phyloP scores from a whole-genome alignment of 2,797 vertebrate species.

The Neostethus bicornis region DNA sequence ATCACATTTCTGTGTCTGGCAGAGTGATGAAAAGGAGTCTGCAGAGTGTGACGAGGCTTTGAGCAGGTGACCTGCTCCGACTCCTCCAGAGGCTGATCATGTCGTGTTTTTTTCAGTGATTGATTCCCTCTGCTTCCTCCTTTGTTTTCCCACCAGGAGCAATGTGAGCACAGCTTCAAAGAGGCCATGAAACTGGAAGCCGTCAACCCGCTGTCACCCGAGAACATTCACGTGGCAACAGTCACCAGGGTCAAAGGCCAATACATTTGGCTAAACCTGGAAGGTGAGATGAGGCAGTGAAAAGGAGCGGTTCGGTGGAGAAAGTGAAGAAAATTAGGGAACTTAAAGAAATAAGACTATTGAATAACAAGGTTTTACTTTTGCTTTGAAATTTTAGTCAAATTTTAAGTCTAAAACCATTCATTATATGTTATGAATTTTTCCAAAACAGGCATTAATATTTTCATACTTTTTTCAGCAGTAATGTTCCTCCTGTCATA shows the following conservation, averaged over 20 bases:
- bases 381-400: too few relatives aligned
- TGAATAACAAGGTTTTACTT: too few relatives aligned
- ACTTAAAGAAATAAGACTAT: too few relatives aligned
- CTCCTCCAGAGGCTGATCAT: conserved; percentile 1
- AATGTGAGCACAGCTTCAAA: conserved; percentile 89
- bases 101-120: conserved; percentile 7
- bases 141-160: conserved; percentile 68
- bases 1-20: conserved; percentile 13
- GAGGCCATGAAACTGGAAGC: conserved; percentile 97
- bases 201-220: conserved; percentile 89
- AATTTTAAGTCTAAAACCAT: too few relatives aligned
- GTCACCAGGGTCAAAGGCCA: conserved; percentile 90
- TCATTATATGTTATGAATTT: too few relatives aligned
- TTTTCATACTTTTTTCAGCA: too few relatives aligned
- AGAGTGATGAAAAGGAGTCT: conserved; percentile 5
- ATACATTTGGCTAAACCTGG: conserved; percentile 93
- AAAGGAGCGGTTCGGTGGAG: too few relatives aligned
- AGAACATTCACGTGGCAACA: conserved; percentile 93
- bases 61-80: conserved; percentile 5
- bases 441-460: too few relatives aligned
- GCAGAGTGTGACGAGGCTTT: neutral
- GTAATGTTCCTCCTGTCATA: too few relatives aligned
- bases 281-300: conserved; percentile 80
- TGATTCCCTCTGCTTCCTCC: conserved; percentile 2
- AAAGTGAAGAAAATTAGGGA: too few relatives aligned